Evolutionary conservation across 2,797 vertebrate species (phyloP), one percentile per base, ranked within the genome.

Genomic region (Lutjanus campechanus): DNA sequence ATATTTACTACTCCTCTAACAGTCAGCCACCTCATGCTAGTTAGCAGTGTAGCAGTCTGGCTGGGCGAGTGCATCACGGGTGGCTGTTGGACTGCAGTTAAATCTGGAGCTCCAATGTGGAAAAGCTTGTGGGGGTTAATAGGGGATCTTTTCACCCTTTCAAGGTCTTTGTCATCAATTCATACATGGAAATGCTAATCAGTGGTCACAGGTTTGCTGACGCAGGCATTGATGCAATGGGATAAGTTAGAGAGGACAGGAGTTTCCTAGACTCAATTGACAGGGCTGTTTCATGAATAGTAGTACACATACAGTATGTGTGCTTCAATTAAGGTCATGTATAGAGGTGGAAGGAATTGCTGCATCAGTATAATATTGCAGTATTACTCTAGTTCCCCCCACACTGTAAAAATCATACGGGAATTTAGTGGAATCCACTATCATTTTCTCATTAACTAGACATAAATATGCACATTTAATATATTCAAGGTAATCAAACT

Each of bases 1-100:
- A 90, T 91, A 93, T 92, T 93, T 92, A 91, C 90, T 84, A 91
- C 90, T 80, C 78, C 69, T 25, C 77, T 75, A 73, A 60, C 83
- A 86, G 79, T 64, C 72, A 75, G 79, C 67, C 72, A 75, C 73
- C 70, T 51, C 29, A 29, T 40, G 76, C 75, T 66, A 77, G 76
- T 81, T 90, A 87, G 72, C 74, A 53, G 78, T 59, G 59, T 59
- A 82, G 76, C 73, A 61, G 69, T 70, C 73, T 79, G 77, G 73
- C 83, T 62, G 56, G 11, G 76, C 22, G 43, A 60, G 54, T 20
- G 85, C 51, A 79, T 90, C 87, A 81, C 1, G 12, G 77, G 75
- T 81, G 78, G 80, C 65, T 71, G 71, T 73, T 77, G 86, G 83
- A 81, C 71, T 20, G 76, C 75, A 55, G 83, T 50, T 89, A 90